Base-by-base conservation (phyloP, 1,140 invertebrate species). In the Drosophila bocki region DNA sequence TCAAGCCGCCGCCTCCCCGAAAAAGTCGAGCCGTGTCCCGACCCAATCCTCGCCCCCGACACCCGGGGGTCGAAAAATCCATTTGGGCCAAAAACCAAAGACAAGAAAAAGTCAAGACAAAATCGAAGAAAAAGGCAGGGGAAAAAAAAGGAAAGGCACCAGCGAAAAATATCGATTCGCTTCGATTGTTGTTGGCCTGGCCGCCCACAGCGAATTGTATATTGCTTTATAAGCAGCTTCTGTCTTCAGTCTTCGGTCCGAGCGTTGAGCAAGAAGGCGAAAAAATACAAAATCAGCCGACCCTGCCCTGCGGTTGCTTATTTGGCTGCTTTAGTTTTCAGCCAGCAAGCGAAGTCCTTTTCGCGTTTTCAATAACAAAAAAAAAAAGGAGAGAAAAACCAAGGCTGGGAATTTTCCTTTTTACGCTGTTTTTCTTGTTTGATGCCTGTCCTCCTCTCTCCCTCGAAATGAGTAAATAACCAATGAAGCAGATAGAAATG, bases 401-500 rank as follows among this genome's bases (percentile, higher is more conserved):
- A 51, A 53, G 33, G 35, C 45, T 61, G 69, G 57, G 61, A 62
- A 68, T 57, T 76, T 65, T 80, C 63, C 71, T 60, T 67, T 84
- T 84, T 80, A 45, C 80, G 83, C 71, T 87, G 72, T 87, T 87
- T 83, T 87, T 82, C 80, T 79, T 84, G 85, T 71, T 79, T 83
- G 78, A 70, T 80, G 75, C 75, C 48, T 53, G 12, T 41, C 29
- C 35, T 19, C 19, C 22, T 22, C 48, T 22, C 26, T 13, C n/a
- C 44, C 29, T 41, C 17, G 56, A 63, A 80, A 87, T 51, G 59
- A 71, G 71, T 82, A 90, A 90, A 90, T 82, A 90, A 82, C 85
- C 85, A 90, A 90, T 90, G 85, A 80, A 90, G 85, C 85, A 90
- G 85, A 90, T 90, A 90, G 85, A 80, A 90, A 91, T 90, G 85